phyloP scores from a whole-genome alignment of 2,797 vertebrate species.

The Prunella strophiata region DNA sequence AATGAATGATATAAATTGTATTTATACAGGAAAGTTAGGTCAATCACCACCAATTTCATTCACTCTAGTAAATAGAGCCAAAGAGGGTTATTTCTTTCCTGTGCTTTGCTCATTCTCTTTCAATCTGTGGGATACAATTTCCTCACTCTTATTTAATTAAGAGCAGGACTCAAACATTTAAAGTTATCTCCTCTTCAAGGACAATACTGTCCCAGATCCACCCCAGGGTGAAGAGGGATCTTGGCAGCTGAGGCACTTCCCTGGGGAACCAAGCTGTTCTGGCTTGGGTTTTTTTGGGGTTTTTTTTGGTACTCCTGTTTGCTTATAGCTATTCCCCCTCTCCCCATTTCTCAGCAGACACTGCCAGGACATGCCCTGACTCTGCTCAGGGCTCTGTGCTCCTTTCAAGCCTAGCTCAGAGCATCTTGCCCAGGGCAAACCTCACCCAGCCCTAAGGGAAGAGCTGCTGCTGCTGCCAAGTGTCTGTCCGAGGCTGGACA shows the following conservation, averaged over 20 bases:
- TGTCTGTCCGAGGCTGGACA: not conserved
- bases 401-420: not conserved
- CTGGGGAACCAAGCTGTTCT: not conserved
- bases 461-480: not conserved
- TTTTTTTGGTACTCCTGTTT: too few relatives aligned
- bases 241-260: fast-evolving
- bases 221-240: not conserved
- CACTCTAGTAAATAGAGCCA: not conserved
- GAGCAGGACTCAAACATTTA: not conserved
- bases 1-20: not conserved
- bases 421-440: not conserved
- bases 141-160: not conserved
- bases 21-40: not conserved
- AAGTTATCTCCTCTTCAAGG: not conserved
- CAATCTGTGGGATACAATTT: not conserved
- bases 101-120: not conserved
- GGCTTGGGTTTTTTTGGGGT: too few relatives aligned
- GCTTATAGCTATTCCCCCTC: not conserved
- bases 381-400: not conserved
- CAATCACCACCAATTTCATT: not conserved
- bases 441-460: not conserved
- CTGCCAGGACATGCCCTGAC: fast-evolving
- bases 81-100: not conserved
- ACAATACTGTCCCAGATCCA: not conserved
- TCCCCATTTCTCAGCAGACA: not conserved